Base-by-base conservation (phyloP, 2,113 vertebrate genomes). In the Bombycilla garrulus region DNA sequence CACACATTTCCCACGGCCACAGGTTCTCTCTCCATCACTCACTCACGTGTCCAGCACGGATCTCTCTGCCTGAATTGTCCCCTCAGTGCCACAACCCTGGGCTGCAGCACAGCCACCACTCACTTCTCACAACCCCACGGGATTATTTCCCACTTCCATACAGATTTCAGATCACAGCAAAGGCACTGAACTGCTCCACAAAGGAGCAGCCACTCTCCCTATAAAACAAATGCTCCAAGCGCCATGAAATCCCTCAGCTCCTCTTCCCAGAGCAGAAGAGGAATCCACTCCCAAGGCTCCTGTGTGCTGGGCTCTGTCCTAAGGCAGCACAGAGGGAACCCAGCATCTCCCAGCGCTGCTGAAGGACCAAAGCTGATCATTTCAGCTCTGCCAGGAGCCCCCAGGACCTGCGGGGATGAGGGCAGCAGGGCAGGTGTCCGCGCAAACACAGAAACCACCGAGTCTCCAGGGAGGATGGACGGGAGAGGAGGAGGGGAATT, bases 361-460 rank as follows among this genome's bases (percentile, higher is more conserved):
- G 31, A 70, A 14, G 58, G 88, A 60, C 57, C 44, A 57, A 5
- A n/a, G 47, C 35, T 35, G 77, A 83, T 66, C 47, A 15, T 38
- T 91, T 36, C 33, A 72, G 81, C 58, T 24, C 62, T 94, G 50
- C 87, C 90, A 92, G 54, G 28, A 74, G 74, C 71, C 80, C 53
- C 26, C 67, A 31, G 70, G 89, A 54, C 40, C 40, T 19, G 0
- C 48, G 61, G 47, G 70, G 80, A 58, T 0, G 11, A 86, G 53
- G 2, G 15, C 56, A 50, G 74, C 72, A 64, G 90, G 48, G 90
- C 95, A 95, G 96, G 96, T 97, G 96, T 61, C 91, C 72, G 81
- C 44, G 51, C 56, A 85, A 89, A 80, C 38, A 45, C 40, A 92
- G 77, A 69, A 94, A 90, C 73, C 76, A 81, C 78, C 40, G 3